Conservation (phyloP, 2,797 vertebrate species). For the Sitta carolinensis region DNA sequence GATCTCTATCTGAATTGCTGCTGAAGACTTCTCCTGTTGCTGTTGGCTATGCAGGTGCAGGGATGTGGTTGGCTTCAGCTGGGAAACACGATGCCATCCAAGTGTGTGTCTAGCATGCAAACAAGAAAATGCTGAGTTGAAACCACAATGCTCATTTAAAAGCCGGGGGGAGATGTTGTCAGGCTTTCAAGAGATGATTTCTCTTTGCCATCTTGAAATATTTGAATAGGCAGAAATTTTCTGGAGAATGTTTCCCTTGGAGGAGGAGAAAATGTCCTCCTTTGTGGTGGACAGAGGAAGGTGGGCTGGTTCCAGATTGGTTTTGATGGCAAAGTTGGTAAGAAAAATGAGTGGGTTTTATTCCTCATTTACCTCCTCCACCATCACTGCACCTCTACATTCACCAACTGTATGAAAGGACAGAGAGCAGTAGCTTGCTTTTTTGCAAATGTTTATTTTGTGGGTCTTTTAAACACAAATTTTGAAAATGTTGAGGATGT, state of each 20-base stretch:
- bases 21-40: slow-evolving; percentile 47
- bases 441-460: not conserved
- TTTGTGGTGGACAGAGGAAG: not conserved
- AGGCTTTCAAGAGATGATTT: not conserved
- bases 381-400: not conserved
- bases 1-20: slow-evolving; percentile 57
- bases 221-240: not conserved
- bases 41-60: slow-evolving; percentile 67
- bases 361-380: not conserved
- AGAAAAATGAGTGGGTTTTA: not conserved
- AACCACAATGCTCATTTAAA: slow-evolving; percentile 32
- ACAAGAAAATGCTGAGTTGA: slow-evolving; percentile 44
- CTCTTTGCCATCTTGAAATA: not conserved
- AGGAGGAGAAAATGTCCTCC: not conserved
- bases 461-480: not conserved
- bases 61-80: slow-evolving; percentile 61
- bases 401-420: not conserved
- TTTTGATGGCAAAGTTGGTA: not conserved
- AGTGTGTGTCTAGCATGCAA: slow-evolving; percentile 65
- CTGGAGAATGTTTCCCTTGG: not conserved
- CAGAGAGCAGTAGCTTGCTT: not conserved
- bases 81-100: slow-evolving; percentile 55
- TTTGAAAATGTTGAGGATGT: not conserved
- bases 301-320: not conserved
- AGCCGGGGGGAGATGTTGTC: not conserved